phyloP scores from a whole-genome alignment of 1,140 invertebrate genomes.

The Pomacea maculata region DNA sequence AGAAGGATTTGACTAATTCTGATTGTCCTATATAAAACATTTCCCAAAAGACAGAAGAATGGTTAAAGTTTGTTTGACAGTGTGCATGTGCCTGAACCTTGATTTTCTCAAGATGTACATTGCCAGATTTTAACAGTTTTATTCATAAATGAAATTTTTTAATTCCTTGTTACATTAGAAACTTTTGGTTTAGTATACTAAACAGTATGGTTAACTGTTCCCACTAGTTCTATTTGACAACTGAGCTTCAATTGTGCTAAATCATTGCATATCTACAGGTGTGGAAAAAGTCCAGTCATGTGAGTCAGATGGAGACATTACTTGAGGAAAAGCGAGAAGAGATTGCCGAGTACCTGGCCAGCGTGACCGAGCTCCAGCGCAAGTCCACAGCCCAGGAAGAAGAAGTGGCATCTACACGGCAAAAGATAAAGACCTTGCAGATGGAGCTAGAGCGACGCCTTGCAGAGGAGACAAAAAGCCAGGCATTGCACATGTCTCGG shows the following conservation, averaged over 20 bases:
- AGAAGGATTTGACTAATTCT: not conserved
- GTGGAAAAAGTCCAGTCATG: constrained; percentile 44
- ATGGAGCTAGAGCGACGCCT: constrained; percentile 27
- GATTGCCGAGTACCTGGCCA: constrained; percentile 32
- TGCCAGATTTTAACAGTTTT: no score
- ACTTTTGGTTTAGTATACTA: no score
- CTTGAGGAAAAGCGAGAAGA: constrained; percentile 50
- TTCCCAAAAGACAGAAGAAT: no score
- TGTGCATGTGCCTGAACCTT: no score
- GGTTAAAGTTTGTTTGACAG: no score
- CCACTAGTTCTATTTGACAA: no score
- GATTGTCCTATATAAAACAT: no score
- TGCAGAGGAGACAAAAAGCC: constrained; percentile 32
- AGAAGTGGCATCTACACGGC: constrained; percentile 34
- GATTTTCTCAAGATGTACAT: no score
- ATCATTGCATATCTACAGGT: constrained; percentile 29
- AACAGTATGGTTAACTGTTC: no score
- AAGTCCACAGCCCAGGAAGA: constrained; percentile 34
- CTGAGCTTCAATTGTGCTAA: not conserved
- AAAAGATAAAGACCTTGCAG: constrained; percentile 38
- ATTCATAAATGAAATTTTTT: no score
- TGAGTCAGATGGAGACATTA: constrained; percentile 46
- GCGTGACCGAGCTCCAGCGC: constrained; percentile 42
- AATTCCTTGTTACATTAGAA: no score
- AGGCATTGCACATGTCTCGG: constrained; percentile 46